Percentiles rank a stretch among this genome's conserved stretches.
Evolutionary conservation across 2,113 vertebrate species (phyloP).

Genomic region (Ctenomys sociabilis): DNA sequence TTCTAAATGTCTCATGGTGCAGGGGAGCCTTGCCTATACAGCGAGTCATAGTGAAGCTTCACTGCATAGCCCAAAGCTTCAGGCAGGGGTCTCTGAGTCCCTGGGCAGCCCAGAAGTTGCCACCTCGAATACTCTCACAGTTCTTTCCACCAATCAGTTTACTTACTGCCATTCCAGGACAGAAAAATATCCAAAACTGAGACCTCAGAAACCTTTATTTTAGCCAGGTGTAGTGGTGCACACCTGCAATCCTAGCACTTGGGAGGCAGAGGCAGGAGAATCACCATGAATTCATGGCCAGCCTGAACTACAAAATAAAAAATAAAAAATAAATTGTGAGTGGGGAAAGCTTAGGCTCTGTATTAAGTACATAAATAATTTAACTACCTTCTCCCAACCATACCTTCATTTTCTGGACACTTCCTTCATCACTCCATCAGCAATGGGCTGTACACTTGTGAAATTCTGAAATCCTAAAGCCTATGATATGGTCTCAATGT

Average conservation of each 20-base stretch:
- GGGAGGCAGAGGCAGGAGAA: background rate
- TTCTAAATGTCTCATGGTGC: background rate
- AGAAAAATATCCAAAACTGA: background rate
- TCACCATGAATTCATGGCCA: background rate
- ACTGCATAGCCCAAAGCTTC: background rate
- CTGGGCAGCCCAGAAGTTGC: background rate
- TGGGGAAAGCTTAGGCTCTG: background rate
- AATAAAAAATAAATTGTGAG: background rate
- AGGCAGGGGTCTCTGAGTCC: background rate
- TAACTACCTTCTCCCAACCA: too few relatives aligned
- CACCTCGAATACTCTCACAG: slow-evolving; percentile 2
- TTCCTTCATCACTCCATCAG: too few relatives aligned
- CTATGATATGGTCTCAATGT: background rate
- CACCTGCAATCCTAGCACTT: background rate
- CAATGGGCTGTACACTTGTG: background rate
- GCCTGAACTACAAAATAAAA: background rate
- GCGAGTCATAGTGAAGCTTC: background rate
- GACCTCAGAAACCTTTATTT: background rate
- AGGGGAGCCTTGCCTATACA: background rate
- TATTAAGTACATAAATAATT: background rate
- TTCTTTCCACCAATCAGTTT: background rate
- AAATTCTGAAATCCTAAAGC: background rate
- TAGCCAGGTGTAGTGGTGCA: background rate
- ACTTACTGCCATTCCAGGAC: background rate
- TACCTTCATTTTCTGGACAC: too few relatives aligned